Base-by-base conservation (phyloP, 2,113 vertebrate species). In the Garra rufa region DNA sequence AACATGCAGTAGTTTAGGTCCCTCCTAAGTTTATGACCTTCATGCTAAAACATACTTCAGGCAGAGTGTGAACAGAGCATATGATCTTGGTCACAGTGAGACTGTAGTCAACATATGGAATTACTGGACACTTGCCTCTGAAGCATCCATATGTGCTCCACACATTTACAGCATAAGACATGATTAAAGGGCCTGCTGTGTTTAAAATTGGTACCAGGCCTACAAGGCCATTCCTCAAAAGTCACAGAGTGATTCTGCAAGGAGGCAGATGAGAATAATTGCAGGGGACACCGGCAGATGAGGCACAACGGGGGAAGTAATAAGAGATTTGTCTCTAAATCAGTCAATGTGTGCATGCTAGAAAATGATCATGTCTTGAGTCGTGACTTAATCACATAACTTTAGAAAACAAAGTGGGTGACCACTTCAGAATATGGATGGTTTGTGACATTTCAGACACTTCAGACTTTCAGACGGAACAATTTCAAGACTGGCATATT, bases 201-300 rank as follows among this genome's bases (percentile, higher is more conserved):
- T 34, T 65, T 21, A 50, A 43, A 82, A 81, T 76, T 81, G 57
- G 71, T 82, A 59, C 17, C n/a, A 38, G 61, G 76, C 74, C 48
- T 17, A 63, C 8, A 9, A 70, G 41, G 46, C 80, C 78, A 73
- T 84, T 73, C 76, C 50, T 52, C 24, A 70, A 81, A 71, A 24
- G 73, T 78, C 63, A 63, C 71, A n/a, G 30, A 84, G 70, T 34
- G 30, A 71, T 82, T 83, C 73, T 46, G 78, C 26, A 80, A 85
- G 38, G 78, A 80, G 75, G 10, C 86, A 88, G 83, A 85, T 85
- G 80, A 71, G 80, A 69, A 50, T 71, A 73, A 87, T 77, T 82
- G 76, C 75, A 69, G 67, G 71, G 13, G 28, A 78, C 82, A 76
- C 0, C 13, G 59, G n/a, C 57, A 69, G 76, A 76, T 73, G 48